Base-by-base conservation (phyloP, 1,140 invertebrate species). In the silkworm (Bombyx mori) region DNA sequence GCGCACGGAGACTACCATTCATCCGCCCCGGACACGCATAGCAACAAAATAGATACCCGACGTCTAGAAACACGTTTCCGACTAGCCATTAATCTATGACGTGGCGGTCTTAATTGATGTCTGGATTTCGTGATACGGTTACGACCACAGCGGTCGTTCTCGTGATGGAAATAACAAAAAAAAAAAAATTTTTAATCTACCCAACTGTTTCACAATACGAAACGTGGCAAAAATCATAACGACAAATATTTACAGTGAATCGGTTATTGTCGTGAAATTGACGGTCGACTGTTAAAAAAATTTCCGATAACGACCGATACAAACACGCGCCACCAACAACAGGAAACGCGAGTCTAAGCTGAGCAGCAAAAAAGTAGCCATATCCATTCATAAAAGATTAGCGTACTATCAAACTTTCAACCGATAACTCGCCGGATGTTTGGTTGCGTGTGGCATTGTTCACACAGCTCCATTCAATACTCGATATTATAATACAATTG, bases 341-440 rank as follows among this genome's bases (percentile, higher is more conserved):
- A 35, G 26, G 26, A 35, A 35, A 35, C 26, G 26, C 26, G 2
- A 35, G 26, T 35, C 26, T 35, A 35, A 35, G 26, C 26, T 35
- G 26, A 22, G 26, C n/a, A 45, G 26, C 12, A 54, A 55, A 60
- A 59, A 61, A 63, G 55, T 56, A 57, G 22, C 22, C 22, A 18
- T 42, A 47, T 55, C 68, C 76, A 77, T 77, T 52, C 52, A 56
- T 47, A 57, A 65, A 58, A 49, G 56, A 44, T 52, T 35, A 26
- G 35, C 49, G 53, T 59, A 50, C 69, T 71, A 72, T 71, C 67
- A 62, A 77, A 80, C 63, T 71, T 77, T 62, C 50, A 63, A 60
- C 65, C 72, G 79, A 84, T 82, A 82, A 79, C 72, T 54, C 48
- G 65, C 74, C 81, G 81, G 79, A 84, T 84, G 77, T 82, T 80